Conservation (phyloP, 2,113 vertebrate species). For the Camelus bactrianus region DNA sequence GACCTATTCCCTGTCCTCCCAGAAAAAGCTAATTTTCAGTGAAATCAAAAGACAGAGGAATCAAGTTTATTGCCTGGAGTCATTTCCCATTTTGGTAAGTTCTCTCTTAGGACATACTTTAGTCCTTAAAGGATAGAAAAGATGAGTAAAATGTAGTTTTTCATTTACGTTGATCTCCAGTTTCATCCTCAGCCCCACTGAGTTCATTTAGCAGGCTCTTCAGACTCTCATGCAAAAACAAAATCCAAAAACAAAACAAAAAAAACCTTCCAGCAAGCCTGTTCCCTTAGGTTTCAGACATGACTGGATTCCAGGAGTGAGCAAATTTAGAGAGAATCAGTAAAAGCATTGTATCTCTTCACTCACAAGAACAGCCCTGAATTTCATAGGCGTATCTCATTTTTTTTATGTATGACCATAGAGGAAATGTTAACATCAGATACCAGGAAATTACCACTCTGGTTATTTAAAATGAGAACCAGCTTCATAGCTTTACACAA, state of each 20-base stretch:
- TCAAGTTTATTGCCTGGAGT: background rate
- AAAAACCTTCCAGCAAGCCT: background rate
- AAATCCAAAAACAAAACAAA: background rate
- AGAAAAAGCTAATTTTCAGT: slow-evolving; percentile 50
- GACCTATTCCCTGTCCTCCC: background rate
- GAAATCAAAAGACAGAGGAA: slow-evolving; percentile 28
- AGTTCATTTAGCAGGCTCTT: background rate
- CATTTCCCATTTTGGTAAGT: slow-evolving; percentile 31
- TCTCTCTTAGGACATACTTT: background rate
- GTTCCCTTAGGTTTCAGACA: background rate
- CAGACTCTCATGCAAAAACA: background rate
- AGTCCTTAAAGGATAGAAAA: slow-evolving; percentile 9
- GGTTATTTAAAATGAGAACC: background rate
- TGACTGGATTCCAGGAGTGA: background rate
- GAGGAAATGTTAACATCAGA: background rate
- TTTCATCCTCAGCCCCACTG: background rate
- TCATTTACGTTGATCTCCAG: background rate
- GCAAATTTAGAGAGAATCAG: background rate
- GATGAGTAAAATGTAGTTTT: background rate
- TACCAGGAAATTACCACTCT: background rate
- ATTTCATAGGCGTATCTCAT: background rate
- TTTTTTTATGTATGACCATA: background rate
- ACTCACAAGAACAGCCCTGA: background rate
- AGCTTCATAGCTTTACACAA: background rate
- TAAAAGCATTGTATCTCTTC: background rate